These are phyloP conservation scores for Alosa alosa DNA, from an alignment of 2,113 vertebrate genomes.

Conservation along the genomic window DNA sequence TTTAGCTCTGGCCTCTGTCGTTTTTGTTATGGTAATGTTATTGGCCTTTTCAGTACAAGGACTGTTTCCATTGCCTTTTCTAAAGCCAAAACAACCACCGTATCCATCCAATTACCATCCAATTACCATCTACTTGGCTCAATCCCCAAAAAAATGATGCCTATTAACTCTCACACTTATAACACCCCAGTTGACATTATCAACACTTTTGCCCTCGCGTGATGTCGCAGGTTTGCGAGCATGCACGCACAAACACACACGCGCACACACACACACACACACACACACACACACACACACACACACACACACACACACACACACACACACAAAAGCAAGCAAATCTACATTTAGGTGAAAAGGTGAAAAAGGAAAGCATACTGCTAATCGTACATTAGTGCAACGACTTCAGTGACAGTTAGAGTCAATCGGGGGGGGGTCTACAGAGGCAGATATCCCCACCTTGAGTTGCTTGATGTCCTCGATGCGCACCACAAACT, in stretches of 20 bases:
- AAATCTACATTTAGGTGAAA: no score
- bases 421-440: no score
- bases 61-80: background rate
- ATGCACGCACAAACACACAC: background rate
- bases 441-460: background rate
- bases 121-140: background rate
- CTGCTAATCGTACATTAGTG: no score
- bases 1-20: background rate
- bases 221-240: no score
- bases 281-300: background rate
- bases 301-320: background rate
- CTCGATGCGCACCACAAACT: constrained; percentile 88
- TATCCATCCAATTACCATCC: background rate
- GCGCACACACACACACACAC: background rate
- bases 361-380: no score
- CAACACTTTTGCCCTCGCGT: background rate
- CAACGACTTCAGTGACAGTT: no score
- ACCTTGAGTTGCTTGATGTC: constrained; percentile 88
- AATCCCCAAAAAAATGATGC: background rate
- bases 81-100: background rate
- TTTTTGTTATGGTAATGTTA: background rate
- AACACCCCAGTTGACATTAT: background rate
- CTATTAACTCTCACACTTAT: background rate
- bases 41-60: background rate
- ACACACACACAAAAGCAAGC: background rate